Conservation (phyloP, 2,113 vertebrate species). For the Alosa alosa region DNA sequence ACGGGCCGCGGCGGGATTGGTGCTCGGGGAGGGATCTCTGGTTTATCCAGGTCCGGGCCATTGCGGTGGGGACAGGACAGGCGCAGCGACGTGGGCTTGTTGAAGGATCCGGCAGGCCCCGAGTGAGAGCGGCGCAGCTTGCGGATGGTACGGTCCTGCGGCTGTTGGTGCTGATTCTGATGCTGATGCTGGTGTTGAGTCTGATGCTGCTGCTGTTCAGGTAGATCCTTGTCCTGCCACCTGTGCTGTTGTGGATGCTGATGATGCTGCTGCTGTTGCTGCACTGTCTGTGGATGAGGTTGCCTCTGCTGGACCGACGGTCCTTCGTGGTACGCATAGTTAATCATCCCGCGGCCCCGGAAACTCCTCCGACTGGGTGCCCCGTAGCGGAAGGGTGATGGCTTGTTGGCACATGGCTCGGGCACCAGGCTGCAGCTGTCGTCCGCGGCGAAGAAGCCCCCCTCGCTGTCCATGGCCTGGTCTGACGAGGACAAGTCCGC, state of each 20-base stretch:
- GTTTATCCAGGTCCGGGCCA: slow-evolving; percentile 76
- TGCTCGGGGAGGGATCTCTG: slow-evolving; percentile 84
- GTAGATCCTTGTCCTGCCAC: slow-evolving; percentile 52
- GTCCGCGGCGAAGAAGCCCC: slow-evolving; percentile 85
- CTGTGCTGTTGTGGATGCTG: slow-evolving; percentile 56
- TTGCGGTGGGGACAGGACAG: slow-evolving; percentile 68
- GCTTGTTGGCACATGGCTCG: slow-evolving; percentile 61
- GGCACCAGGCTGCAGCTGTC: slow-evolving; percentile 79
- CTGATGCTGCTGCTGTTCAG: slow-evolving; percentile 44
- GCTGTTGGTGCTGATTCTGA: slow-evolving; percentile 33
- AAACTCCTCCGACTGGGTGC: slow-evolving; percentile 79
- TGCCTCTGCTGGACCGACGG: slow-evolving; percentile 55
- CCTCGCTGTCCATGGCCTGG: slow-evolving; percentile 85
- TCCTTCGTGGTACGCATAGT: slow-evolving; percentile 88
- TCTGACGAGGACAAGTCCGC: slow-evolving; percentile 56
- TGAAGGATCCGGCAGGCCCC: slow-evolving; percentile 88
- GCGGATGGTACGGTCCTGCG: slow-evolving; percentile 77
- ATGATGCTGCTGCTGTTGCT: slow-evolving; percentile 50
- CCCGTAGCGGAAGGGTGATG: slow-evolving; percentile 71
- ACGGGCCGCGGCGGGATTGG: slow-evolving; percentile 87
- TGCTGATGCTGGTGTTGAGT: slow-evolving; percentile 41
- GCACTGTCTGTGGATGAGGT: slow-evolving; percentile 34
- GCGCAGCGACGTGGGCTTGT: slow-evolving; percentile 77
- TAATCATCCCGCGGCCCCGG: slow-evolving; percentile 85
- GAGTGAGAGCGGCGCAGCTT: slow-evolving; percentile 87